Conservation (phyloP, 2,113 vertebrate species). For the Leptodactylus fuscus region DNA sequence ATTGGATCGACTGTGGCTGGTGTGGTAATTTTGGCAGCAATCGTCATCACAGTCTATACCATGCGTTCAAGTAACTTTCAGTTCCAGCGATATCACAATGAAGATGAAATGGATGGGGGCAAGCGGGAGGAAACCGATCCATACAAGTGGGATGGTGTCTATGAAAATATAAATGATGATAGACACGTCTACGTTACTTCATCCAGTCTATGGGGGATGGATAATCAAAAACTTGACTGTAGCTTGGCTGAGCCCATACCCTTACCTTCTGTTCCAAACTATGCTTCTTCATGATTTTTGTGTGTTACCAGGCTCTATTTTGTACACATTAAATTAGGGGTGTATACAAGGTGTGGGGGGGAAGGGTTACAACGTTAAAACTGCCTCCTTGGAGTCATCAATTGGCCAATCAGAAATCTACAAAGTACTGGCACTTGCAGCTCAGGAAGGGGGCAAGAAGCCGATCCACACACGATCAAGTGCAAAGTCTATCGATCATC, state of each 20-base stretch:
- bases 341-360: too few relatives aligned
- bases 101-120: background rate
- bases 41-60: background rate
- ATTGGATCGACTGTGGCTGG: background rate
- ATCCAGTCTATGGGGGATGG: constrained; percentile 37
- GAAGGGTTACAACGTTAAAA: too few relatives aligned
- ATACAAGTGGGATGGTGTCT: constrained; percentile 19
- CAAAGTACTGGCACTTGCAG: too few relatives aligned
- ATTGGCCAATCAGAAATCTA: too few relatives aligned
- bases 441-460: too few relatives aligned
- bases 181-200: constrained; percentile 37
- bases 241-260: background rate
- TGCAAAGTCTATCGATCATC: too few relatives aligned
- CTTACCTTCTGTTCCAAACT: background rate
- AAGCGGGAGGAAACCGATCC: constrained; percentile 6
- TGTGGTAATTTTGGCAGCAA: background rate
- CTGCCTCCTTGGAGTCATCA: too few relatives aligned
- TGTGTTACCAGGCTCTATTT: too few relatives aligned
- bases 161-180: constrained; percentile 33
- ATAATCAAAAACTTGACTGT: constrained; percentile 28
- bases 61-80: background rate
- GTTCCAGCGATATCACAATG: constrained; percentile 60
- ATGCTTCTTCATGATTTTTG: background rate
- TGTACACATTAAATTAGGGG: too few relatives aligned
- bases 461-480: too few relatives aligned